Evolutionary conservation across 2,113 vertebrate species (phyloP).

Genomic region (Saguinus midas): DNA sequence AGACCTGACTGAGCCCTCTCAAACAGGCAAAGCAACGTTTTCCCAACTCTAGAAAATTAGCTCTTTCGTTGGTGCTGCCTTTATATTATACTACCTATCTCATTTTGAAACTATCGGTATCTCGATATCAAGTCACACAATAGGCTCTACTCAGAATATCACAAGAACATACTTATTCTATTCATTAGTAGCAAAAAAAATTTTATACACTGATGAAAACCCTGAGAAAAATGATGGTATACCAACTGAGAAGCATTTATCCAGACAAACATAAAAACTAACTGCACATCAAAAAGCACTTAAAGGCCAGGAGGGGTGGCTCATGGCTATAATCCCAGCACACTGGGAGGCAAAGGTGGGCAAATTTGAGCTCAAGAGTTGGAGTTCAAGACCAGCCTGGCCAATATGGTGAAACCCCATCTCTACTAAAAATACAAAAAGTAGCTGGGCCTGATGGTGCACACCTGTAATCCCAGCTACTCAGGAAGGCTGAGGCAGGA

Average conservation of each 20-base stretch:
- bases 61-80: background rate
- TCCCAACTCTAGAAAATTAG: background rate
- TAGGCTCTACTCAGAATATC: background rate
- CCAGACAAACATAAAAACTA: background rate
- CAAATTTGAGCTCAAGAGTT: too few relatives aligned
- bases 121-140: background rate
- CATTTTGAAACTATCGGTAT: background rate
- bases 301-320: background rate
- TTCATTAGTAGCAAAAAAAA: slow-evolving; percentile 25
- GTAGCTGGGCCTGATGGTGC: too few relatives aligned
- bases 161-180: background rate
- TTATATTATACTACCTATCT: background rate
- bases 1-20: background rate
- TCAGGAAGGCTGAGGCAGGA: too few relatives aligned
- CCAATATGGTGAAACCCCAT: too few relatives aligned
- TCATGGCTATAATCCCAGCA: too few relatives aligned
- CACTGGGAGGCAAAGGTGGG: too few relatives aligned
- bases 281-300: background rate
- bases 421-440: too few relatives aligned
- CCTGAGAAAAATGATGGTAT: background rate
- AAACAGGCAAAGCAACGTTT: background rate
- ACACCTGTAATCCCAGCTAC: too few relatives aligned
- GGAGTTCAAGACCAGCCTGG: too few relatives aligned
- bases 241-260: background rate
- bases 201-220: background rate